These are phyloP conservation scores for Diaperis boleti DNA, from an alignment of 2,888 invertebrate genomes.

Conservation along the genomic window DNA sequence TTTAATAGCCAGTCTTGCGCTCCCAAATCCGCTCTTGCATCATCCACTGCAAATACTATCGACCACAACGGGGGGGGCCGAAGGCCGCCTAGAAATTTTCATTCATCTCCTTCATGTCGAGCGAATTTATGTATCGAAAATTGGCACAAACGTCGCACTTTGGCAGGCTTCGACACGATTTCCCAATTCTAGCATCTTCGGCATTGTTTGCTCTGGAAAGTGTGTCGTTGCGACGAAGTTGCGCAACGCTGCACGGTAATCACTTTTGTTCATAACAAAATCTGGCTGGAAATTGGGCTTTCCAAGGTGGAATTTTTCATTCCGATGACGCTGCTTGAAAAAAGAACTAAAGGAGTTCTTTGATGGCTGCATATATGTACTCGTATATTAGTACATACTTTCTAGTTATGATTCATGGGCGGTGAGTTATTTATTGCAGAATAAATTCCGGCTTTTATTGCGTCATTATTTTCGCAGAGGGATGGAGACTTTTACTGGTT, in stretches of 20 bases:
- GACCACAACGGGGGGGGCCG: background rate
- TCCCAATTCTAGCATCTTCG: background rate
- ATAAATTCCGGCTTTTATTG: background rate
- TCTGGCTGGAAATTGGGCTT: conserved; percentile 19
- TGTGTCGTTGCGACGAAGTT: conserved; percentile 29
- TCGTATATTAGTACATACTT: too few relatives aligned
- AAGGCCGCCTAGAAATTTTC: background rate
- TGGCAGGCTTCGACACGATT: background rate
- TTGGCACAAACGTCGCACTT: background rate
- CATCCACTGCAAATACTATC: background rate
- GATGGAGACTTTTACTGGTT: background rate
- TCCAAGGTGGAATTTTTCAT: too few relatives aligned
- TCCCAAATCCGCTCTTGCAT: background rate
- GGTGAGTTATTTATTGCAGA: background rate
- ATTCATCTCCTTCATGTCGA: background rate
- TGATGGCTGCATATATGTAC: conserved; percentile 1
- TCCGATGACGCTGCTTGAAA: too few relatives aligned
- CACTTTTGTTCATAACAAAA: conserved; percentile 32
- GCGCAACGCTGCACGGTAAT: conserved; percentile 21
- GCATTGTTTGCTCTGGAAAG: conserved; percentile 18
- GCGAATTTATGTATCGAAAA: background rate
- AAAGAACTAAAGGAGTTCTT: background rate
- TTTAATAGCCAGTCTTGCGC: background rate
- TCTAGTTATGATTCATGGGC: background rate
- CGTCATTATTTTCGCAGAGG: background rate